Conservation (phyloP, 1,140 invertebrate species). For the Halyomorpha halys region DNA sequence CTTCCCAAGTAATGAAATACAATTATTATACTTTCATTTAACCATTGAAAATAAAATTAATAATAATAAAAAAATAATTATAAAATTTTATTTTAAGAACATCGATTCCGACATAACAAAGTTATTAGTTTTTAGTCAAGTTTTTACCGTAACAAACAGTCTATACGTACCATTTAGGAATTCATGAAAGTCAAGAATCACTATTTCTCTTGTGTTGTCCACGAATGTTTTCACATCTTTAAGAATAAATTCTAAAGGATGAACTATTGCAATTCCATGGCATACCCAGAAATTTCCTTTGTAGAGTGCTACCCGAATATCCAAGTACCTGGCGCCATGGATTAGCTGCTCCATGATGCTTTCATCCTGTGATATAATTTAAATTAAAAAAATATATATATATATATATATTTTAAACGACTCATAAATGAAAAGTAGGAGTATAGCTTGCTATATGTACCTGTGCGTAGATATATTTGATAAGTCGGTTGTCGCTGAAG, state of each 20-base stretch:
- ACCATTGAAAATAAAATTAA: no score
- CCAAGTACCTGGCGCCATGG: constrained; percentile 30
- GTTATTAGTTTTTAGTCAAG: no score
- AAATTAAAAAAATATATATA: no score
- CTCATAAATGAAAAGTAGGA: background rate
- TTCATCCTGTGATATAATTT: constrained; percentile 20
- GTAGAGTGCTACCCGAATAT: constrained; percentile 48
- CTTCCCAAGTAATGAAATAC: no score
- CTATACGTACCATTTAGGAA: constrained; percentile 43
- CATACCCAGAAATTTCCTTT: constrained; percentile 43
- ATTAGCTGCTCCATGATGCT: constrained; percentile 23
- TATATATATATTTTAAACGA: no score
- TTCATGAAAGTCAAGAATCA: constrained; percentile 51
- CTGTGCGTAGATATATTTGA: constrained; percentile 28
- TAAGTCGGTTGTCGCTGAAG: constrained; percentile 19
- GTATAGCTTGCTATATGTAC: background rate
- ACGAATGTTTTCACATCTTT: constrained; percentile 46
- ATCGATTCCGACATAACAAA: no score
- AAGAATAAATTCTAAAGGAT: constrained; percentile 40
- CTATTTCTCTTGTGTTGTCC: constrained; percentile 48
- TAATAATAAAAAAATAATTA: no score
- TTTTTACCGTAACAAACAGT: no score
- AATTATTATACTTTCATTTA: no score
- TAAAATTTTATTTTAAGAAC: no score
- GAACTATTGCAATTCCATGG: constrained; percentile 42